phyloP scores from a whole-genome alignment of 37 sponge, comb jelly and placozoan genomes.

The Axinella damicornis region DNA sequence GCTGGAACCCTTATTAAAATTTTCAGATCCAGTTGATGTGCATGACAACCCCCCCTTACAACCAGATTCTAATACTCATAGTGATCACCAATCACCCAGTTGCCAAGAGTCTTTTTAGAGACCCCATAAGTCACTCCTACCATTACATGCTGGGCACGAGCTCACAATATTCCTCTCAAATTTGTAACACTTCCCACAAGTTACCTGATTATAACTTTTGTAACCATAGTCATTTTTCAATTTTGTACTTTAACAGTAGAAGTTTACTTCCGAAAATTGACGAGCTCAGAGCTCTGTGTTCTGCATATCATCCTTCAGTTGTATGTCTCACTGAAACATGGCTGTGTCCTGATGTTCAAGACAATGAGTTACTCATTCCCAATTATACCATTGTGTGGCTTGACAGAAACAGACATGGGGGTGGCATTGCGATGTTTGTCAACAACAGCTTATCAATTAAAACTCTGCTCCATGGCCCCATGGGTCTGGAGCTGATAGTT shows the following conservation, averaged over 20 bases:
- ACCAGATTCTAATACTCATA: too few species aligned
- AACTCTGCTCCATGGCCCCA: background rate
- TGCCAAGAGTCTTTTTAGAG: background rate
- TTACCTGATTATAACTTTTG: background rate
- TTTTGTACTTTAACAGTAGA: background rate
- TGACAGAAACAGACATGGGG: background rate
- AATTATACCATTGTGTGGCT: background rate
- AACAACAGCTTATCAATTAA: background rate
- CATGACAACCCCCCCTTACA: too few species aligned
- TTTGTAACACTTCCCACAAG: background rate
- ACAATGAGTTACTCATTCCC: background rate
- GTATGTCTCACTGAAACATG: background rate
- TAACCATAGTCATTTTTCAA: too few species aligned
- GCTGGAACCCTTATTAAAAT: too few species aligned
- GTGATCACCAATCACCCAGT: too few species aligned
- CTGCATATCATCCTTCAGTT: background rate
- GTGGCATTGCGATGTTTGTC: background rate
- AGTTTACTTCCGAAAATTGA: background rate
- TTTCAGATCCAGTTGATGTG: background rate
- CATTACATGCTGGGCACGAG: background rate
- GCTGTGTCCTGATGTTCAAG: background rate
- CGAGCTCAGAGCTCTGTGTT: background rate
- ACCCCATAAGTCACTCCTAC: background rate
- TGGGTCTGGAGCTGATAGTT: background rate
- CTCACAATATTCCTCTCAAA: too few species aligned